phyloP scores from a whole-genome alignment of 2,113 vertebrate species.

The Albula glossodonta region DNA sequence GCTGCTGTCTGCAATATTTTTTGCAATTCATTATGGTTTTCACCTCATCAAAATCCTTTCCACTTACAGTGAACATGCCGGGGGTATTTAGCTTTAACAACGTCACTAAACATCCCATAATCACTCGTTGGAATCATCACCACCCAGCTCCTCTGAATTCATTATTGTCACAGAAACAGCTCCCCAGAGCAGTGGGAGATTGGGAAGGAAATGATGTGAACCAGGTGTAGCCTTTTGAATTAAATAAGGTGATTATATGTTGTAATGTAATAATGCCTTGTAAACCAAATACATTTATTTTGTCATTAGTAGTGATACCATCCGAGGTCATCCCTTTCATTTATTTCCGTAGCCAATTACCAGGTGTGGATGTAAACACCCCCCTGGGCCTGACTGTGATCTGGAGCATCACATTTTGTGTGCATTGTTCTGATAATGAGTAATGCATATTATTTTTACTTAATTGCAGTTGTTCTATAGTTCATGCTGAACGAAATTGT shows the following conservation, averaged over 20 bases:
- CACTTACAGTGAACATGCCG: constrained; percentile 1
- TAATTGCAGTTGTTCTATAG: background rate
- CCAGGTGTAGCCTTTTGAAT: background rate
- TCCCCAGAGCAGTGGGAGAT: background rate
- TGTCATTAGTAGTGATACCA: background rate
- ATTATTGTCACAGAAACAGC: constrained; percentile 14
- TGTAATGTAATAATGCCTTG: background rate
- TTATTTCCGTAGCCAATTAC: background rate
- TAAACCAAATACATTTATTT: background rate
- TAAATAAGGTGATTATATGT: background rate
- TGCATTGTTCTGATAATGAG: background rate
- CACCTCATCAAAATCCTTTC: background rate
- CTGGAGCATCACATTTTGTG: background rate
- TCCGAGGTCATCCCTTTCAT: background rate
- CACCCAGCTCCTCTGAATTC: constrained; percentile 1
- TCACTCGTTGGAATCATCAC: constrained; percentile 10
- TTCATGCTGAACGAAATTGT: background rate
- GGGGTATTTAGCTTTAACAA: background rate
- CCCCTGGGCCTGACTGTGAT: background rate
- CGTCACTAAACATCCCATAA: constrained; percentile 14
- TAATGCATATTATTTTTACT: background rate
- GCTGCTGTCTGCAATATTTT: background rate
- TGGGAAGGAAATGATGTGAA: background rate
- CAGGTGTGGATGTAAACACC: background rate
- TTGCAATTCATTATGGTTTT: constrained; percentile 3